These are phyloP conservation scores for Gastrophryne carolinensis DNA, from an alignment of 2,797 vertebrate genomes.

Conservation along the genomic window DNA sequence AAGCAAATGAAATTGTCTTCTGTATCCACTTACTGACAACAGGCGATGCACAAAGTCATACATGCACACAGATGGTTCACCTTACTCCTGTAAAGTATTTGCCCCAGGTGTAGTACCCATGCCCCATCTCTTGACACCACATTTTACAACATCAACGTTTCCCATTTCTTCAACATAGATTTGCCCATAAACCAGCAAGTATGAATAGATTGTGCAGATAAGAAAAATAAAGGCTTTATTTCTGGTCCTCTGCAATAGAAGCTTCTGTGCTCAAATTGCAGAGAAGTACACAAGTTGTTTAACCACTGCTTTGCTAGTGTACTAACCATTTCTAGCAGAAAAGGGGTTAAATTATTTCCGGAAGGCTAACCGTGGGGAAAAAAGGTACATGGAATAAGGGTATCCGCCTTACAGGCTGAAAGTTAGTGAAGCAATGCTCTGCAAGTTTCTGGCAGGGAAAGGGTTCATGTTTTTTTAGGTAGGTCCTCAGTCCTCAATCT, in stretches of 20 bases:
- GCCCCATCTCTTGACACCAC: conserved; percentile 9
- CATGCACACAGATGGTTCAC: conserved; percentile 31
- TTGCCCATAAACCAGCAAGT: conserved; percentile 11
- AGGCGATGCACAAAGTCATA: conserved; percentile 26
- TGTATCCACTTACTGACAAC: conserved; percentile 3
- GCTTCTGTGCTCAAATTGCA: not conserved
- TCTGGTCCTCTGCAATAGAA: not conserved
- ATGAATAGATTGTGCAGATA: conserved; percentile 23
- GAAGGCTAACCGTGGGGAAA: conserved; percentile 15
- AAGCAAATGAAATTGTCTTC: not conserved
- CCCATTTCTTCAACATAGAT: conserved; percentile 33
- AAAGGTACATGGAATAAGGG: conserved; percentile 31
- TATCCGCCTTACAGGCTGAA: conserved; percentile 28
- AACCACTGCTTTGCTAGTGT: conserved; percentile 27
- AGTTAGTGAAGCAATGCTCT: conserved; percentile 46
- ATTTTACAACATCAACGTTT: conserved; percentile 4
- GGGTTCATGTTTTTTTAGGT: not conserved
- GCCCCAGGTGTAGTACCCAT: conserved; percentile 21
- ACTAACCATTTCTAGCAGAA: conserved; percentile 20
- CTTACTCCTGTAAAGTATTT: conserved; percentile 14
- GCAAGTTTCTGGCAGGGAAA: conserved; percentile 38
- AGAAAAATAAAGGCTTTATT: not conserved
- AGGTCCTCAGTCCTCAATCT: conserved; percentile 71
- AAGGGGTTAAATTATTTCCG: conserved; percentile 27
- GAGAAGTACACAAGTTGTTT: not conserved